Conservation (phyloP, 53 echinoderm and acorn worm species). For the Apostichopus leukothele region DNA sequence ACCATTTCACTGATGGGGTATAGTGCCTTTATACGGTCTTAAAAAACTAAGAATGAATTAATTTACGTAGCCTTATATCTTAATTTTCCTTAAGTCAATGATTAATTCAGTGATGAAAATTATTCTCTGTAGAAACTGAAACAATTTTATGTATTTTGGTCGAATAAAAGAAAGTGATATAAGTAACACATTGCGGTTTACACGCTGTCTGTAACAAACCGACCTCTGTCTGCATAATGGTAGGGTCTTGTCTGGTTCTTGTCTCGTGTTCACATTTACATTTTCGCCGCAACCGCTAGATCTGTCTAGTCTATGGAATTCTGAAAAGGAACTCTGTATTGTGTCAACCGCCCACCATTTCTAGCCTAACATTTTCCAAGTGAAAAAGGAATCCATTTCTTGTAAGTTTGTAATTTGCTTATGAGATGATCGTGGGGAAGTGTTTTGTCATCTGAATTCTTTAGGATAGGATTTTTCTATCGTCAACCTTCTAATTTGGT, state of each 20-base stretch:
- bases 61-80: neutral
- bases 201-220: constrained; percentile 7
- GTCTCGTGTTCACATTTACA: constrained; percentile 44
- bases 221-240: constrained; percentile 41
- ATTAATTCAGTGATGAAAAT: neutral
- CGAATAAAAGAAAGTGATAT: neutral
- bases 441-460: neutral
- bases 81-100: neutral
- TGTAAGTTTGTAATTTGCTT: neutral
- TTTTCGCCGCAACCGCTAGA: neutral
- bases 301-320: constrained; percentile 14
- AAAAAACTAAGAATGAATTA: neutral
- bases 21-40: neutral
- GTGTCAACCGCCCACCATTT: constrained; percentile 7
- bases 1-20: constrained; percentile 17
- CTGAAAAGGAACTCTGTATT: neutral
- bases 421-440: neutral
- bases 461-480: neutral
- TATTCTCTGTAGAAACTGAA: neutral
- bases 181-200: constrained; percentile 24
- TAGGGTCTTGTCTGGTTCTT: constrained; percentile 41
- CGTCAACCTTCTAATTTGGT: neutral
- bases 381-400: neutral
- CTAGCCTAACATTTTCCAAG: neutral
- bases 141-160: neutral